Percentiles rank a stretch among this genome's conserved stretches.
Evolutionary conservation across 2,797 vertebrate species (phyloP).

Genomic region (Oreonectes daqikongensis): DNA sequence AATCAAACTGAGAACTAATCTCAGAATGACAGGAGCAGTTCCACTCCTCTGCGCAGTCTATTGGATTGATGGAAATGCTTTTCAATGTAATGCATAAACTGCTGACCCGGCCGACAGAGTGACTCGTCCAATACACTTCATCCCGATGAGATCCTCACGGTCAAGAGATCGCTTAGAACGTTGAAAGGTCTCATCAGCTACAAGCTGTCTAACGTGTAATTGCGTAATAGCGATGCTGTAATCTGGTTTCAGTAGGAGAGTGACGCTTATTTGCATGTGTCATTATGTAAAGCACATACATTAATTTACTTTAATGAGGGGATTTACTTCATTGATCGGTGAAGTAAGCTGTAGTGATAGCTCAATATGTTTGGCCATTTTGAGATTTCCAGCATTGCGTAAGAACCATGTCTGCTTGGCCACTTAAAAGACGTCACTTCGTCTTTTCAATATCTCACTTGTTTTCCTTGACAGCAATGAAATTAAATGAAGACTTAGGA

Average conservation of each 20-base stretch:
- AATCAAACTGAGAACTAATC: conserved; percentile 65
- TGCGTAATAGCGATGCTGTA: background rate
- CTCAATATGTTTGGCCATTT: background rate
- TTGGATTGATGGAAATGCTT: conserved; percentile 57
- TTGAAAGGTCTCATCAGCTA: conserved; percentile 1
- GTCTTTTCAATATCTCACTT: background rate
- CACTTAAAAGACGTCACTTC: background rate
- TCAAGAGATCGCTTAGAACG: background rate
- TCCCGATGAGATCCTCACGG: conserved; percentile 27
- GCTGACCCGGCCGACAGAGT: conserved; percentile 44
- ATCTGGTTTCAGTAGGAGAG: background rate
- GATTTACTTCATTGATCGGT: background rate
- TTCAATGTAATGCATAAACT: conserved; percentile 61
- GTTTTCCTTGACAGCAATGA: background rate
- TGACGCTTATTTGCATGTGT: background rate
- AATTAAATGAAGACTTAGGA: background rate
- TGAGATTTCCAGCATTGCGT: background rate
- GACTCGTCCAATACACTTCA: conserved; percentile 48
- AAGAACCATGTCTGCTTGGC: background rate
- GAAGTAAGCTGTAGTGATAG: background rate
- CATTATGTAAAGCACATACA: background rate
- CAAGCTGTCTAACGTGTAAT: conserved; percentile 2
- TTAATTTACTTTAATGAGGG: background rate
- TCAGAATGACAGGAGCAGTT: conserved; percentile 55
- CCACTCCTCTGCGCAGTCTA: conserved; percentile 45